A percentile compares a stretch with the other conserved stretches of the same genome.
phyloP scores from a whole-genome alignment of 2,888 invertebrate genomes.

The Nematopogon swammerdamellus region DNA sequence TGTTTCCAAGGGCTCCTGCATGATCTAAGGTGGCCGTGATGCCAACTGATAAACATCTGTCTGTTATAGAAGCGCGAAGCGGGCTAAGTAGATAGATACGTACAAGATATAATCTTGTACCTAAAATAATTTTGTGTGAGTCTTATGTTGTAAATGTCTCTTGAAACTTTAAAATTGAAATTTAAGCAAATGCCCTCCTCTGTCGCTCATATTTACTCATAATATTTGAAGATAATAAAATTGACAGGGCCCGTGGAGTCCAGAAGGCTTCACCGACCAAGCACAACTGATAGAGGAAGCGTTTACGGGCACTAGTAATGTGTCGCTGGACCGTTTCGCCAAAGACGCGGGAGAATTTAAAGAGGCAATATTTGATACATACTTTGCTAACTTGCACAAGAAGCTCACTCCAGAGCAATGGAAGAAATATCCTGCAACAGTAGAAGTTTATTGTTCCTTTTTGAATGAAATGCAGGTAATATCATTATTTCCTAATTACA shows the following conservation, averaged over 20 bases:
- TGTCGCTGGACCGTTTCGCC: slow-evolving; percentile 22
- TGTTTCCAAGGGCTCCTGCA: no score
- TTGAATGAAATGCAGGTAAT: slow-evolving; percentile 23
- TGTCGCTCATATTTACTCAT: no score
- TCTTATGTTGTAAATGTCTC: no score
- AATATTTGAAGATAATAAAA: slow-evolving; percentile 9
- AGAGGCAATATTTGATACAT: slow-evolving; percentile 31
- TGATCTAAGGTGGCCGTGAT: no score
- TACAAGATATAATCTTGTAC: no score
- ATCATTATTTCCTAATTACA: no score
- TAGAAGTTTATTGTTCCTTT: slow-evolving; percentile 30
- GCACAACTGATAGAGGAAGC: neutral
- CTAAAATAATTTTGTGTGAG: no score
- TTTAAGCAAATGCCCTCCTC: no score
- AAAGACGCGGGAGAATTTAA: slow-evolving; percentile 1
- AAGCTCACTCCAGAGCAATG: slow-evolving; percentile 28
- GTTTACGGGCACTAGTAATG: slow-evolving; percentile 14
- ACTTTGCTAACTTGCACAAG: slow-evolving; percentile 26
- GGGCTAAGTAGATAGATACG: no score
- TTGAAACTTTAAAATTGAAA: no score
- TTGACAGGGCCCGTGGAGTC: neutral
- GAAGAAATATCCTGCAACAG: slow-evolving; percentile 32
- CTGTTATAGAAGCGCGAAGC: no score
- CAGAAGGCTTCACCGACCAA: neutral
- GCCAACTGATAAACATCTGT: no score